phyloP scores from a whole-genome alignment of 2,888 invertebrate genomes.

The Sphaerophoria rueppellii region DNA sequence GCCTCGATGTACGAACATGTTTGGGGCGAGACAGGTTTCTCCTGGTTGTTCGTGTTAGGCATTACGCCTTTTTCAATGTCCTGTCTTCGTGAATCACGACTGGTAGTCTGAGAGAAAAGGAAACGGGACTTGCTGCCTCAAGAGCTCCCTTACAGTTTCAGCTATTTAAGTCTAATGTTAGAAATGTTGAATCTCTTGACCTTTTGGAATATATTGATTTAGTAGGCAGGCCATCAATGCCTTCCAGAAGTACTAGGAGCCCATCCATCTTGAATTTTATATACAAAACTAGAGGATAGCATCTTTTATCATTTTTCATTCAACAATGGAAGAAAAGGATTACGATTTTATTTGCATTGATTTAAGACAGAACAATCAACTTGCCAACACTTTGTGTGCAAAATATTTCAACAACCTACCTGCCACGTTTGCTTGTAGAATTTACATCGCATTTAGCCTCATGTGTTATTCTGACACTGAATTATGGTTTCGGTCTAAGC shows the following conservation, averaged over 20 bases:
- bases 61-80: too few species aligned
- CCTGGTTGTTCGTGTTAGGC: conserved; percentile 10
- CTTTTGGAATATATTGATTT: too few species aligned
- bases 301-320: not conserved
- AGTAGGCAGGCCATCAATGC: too few species aligned
- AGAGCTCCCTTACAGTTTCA: too few species aligned
- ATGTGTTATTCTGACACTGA: conserved; percentile 58
- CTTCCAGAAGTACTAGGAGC: too few species aligned
- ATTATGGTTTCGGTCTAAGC: conserved; percentile 42
- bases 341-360: conserved; percentile 14
- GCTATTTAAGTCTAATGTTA: too few species aligned
- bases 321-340: not conserved
- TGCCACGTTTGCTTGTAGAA: conserved; percentile 1
- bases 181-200: too few species aligned
- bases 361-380: conserved; percentile 15
- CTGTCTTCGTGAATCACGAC: not conserved
- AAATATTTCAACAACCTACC: not conserved
- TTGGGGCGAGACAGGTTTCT: not conserved
- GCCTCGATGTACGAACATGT: conserved; percentile 34
- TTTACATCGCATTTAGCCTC: conserved; percentile 43
- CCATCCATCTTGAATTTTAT: too few species aligned
- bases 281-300: not conserved
- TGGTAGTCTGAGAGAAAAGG: not conserved
- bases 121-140: too few species aligned
- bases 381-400: not conserved